Evolutionary conservation across 2,797 vertebrate genomes (phyloP).

Genomic region (Falco rusticolus): DNA sequence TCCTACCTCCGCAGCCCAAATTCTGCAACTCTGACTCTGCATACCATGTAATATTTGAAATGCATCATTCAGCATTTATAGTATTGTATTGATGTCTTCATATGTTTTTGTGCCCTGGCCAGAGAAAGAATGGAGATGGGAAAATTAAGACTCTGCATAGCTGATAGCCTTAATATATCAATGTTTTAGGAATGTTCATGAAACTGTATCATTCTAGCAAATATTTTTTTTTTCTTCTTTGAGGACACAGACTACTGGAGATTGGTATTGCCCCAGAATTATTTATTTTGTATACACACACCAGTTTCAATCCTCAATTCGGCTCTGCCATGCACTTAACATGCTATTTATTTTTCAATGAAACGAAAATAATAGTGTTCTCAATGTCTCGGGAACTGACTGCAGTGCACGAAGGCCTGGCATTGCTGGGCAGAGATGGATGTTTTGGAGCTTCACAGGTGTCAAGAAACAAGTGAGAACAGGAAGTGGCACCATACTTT

Average conservation of each 20-base stretch:
- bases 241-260: neutral
- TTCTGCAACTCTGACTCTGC: neutral
- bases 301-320: neutral
- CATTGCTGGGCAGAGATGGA: neutral
- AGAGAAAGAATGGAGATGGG: neutral
- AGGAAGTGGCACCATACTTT: conserved; percentile 13
- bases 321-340: neutral
- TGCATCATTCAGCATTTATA: neutral
- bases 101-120: neutral
- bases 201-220: neutral
- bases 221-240: neutral
- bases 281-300: neutral
- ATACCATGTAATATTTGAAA: neutral
- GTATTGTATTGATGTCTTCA: neutral
- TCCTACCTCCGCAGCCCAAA: neutral
- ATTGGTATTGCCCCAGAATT: neutral
- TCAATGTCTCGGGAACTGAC: neutral
- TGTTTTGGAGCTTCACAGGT: neutral
- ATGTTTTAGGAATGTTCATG: neutral
- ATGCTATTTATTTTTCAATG: neutral
- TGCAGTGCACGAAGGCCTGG: neutral
- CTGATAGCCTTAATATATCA: neutral
- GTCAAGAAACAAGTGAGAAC: neutral
- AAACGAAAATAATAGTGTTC: neutral
- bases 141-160: neutral